Evolutionary conservation across 2,113 vertebrate species (phyloP).

Genomic region (Vulpes ferrilata): DNA sequence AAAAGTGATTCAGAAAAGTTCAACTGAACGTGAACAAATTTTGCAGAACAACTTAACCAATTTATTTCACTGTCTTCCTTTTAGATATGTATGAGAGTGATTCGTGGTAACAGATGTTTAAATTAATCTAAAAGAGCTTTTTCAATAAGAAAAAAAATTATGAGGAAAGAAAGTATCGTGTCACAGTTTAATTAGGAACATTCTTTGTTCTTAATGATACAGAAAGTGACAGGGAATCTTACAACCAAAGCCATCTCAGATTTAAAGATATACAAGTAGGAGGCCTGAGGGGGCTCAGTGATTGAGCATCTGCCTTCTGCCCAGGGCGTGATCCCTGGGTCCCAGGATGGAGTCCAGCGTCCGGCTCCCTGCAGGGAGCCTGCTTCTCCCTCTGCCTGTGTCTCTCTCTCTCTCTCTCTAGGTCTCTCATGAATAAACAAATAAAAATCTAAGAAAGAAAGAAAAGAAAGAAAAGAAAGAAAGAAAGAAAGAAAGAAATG

Average conservation of each 20-base stretch:
- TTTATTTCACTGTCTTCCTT: background rate
- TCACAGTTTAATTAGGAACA: conserved; percentile 49
- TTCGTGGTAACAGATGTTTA: background rate
- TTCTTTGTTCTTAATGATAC: conserved; percentile 15
- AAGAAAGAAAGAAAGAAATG: background rate
- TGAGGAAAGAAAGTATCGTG: background rate
- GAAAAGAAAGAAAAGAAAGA: too few relatives aligned
- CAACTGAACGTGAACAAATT: background rate
- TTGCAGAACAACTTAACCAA: background rate
- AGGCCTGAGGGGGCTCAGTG: too few relatives aligned
- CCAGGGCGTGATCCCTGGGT: too few relatives aligned
- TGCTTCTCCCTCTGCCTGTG: too few relatives aligned
- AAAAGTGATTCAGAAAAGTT: background rate
- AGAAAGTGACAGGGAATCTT: background rate
- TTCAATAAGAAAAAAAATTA: conserved; percentile 38
- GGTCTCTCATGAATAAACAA: too few relatives aligned
- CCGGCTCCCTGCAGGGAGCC: too few relatives aligned
- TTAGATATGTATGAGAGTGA: background rate
- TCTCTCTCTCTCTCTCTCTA: too few relatives aligned
- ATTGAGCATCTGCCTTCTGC: too few relatives aligned
- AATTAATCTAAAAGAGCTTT: conserved; percentile 2
- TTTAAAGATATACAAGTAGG: conserved; percentile 40
- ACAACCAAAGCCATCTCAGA: background rate
- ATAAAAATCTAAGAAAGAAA: too few relatives aligned
- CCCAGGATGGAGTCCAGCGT: too few relatives aligned